These are phyloP conservation scores for Emmelina monodactyla DNA, from an alignment of 2,888 invertebrate species.

Conservation along the genomic window DNA sequence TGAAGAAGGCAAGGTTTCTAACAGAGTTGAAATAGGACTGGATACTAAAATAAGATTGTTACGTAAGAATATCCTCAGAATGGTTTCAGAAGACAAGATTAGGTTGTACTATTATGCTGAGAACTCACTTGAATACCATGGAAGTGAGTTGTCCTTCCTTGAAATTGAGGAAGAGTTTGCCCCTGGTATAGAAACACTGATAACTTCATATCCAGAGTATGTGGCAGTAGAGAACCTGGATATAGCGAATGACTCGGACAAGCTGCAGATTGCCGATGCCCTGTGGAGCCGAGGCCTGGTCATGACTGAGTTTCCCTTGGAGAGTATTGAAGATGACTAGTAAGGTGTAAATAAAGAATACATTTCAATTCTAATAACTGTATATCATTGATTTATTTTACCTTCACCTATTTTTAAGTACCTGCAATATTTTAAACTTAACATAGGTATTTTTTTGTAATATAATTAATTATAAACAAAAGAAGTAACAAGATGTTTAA, in stretches of 20 bases:
- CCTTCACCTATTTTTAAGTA: too few relatives aligned
- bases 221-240: slow-evolving; percentile 76
- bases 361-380: too few relatives aligned
- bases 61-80: slow-evolving; percentile 61
- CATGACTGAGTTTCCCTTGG: slow-evolving; percentile 72
- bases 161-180: slow-evolving; percentile 75
- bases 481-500: too few relatives aligned
- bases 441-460: too few relatives aligned
- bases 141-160: slow-evolving; percentile 72
- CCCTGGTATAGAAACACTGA: slow-evolving; percentile 74
- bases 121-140: slow-evolving; percentile 87
- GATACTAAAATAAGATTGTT: slow-evolving; percentile 70
- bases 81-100: slow-evolving; percentile 70
- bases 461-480: too few relatives aligned
- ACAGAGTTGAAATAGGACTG: slow-evolving; percentile 71
- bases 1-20: slow-evolving; percentile 67
- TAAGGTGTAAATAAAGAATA: not conserved
- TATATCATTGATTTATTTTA: too few relatives aligned
- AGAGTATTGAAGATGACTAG: slow-evolving; percentile 48
- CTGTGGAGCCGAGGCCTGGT: slow-evolving; percentile 86
- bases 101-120: slow-evolving; percentile 83
- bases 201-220: slow-evolving; percentile 80
- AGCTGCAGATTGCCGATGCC: slow-evolving; percentile 71
- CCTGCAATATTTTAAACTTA: too few relatives aligned
- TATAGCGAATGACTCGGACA: slow-evolving; percentile 67